These are phyloP conservation scores for Carcina quercana DNA, from an alignment of 2,888 invertebrate species.

Conservation along the genomic window DNA sequence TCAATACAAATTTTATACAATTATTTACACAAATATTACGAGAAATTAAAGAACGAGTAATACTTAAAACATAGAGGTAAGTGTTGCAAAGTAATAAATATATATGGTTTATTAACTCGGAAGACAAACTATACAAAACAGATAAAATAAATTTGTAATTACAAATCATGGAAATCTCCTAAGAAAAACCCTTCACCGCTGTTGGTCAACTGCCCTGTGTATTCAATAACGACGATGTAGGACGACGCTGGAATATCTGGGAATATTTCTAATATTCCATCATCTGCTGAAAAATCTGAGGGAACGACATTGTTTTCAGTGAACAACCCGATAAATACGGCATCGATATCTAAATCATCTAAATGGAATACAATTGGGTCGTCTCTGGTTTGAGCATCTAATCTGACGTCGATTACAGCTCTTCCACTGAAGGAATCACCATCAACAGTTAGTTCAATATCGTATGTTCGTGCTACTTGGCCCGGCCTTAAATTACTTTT, in stretches of 20 bases:
- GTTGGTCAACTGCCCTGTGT: slow-evolving; percentile 26
- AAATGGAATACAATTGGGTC: slow-evolving; percentile 2
- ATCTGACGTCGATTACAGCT: not conserved
- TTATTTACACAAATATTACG: too few relatives aligned
- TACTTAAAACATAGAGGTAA: too few relatives aligned
- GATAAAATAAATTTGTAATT: too few relatives aligned
- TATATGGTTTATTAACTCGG: too few relatives aligned
- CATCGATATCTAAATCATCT: slow-evolving; percentile 1
- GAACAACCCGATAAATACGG: slow-evolving; percentile 26
- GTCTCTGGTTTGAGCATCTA: slow-evolving; percentile 1
- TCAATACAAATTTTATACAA: too few relatives aligned
- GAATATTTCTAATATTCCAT: slow-evolving; percentile 30
- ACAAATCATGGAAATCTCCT: slow-evolving; percentile 26
- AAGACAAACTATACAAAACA: too few relatives aligned
- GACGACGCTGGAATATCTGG: slow-evolving; percentile 22
- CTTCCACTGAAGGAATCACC: slow-evolving; percentile 1
- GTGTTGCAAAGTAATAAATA: too few relatives aligned
- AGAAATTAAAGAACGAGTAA: too few relatives aligned
- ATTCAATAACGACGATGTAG: slow-evolving; percentile 40
- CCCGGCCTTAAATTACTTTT: slow-evolving; percentile 1
- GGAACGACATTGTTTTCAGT: slow-evolving; percentile 18
- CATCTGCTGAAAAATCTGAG: slow-evolving; percentile 21
- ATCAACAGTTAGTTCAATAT: not conserved
- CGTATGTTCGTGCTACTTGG: not conserved
- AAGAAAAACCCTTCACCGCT: slow-evolving; percentile 32